Percentiles rank a stretch among this genome's conserved stretches.
These are phyloP conservation scores for Apogon hyalosoma DNA, from an alignment of 2,797 vertebrate genomes.

Conservation along the genomic window DNA sequence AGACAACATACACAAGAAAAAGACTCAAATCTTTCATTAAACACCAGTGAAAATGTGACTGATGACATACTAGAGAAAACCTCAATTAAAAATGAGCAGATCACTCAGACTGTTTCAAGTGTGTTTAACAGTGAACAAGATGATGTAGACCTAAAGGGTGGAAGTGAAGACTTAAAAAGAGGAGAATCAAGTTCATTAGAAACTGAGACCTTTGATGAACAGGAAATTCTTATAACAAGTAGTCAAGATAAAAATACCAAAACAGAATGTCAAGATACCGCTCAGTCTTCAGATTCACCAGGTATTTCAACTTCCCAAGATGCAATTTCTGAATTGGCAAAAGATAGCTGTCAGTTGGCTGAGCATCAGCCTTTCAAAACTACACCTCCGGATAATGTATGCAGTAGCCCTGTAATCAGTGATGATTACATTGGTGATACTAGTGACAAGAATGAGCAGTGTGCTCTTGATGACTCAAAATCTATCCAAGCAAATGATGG, in stretches of 20 bases:
- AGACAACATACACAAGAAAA: constrained; percentile 8
- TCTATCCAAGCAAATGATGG: constrained; percentile 33
- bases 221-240: constrained; percentile 14
- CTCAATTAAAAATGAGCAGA: constrained; percentile 6
- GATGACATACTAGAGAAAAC: constrained; percentile 4
- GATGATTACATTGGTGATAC: constrained; percentile 13
- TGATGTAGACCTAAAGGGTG: not conserved
- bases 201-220: constrained; percentile 18
- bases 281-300: constrained; percentile 1
- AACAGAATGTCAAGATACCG: constrained; percentile 21
- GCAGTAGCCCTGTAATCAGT: constrained; percentile 5
- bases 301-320: constrained; percentile 14
- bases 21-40: constrained; percentile 10
- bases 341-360: constrained; percentile 26
- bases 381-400: constrained; percentile 13
- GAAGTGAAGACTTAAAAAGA: constrained; percentile 8
- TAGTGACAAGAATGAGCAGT: constrained; percentile 47
- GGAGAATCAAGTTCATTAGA: constrained; percentile 5
- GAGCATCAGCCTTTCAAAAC: constrained; percentile 42
- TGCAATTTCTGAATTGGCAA: constrained; percentile 19
- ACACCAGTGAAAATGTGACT: constrained; percentile 31
- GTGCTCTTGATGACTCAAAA: constrained; percentile 55
- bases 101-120: constrained; percentile 11
- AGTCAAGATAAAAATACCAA: constrained; percentile 34
- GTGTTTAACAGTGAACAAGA: constrained; percentile 17